A percentile compares a stretch with the other conserved stretches of the same genome.
These are phyloP conservation scores for Lepidocyrtoides sp. DNA, from an alignment of 2,888 invertebrate species.

Conservation along the genomic window DNA sequence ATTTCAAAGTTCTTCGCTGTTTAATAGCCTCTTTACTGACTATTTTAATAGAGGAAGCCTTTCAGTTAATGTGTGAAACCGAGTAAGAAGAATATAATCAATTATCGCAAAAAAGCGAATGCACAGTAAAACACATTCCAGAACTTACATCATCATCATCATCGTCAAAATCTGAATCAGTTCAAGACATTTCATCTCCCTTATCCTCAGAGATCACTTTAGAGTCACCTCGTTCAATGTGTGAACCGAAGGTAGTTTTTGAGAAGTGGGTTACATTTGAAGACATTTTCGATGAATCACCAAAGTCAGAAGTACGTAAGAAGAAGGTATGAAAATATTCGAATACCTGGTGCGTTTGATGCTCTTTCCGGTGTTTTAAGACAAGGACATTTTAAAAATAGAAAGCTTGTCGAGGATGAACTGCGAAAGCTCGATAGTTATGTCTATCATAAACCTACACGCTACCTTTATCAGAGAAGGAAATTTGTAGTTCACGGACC, in stretches of 20 bases:
- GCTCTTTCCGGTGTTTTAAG: neutral
- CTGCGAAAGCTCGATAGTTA: neutral
- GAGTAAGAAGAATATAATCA: neutral
- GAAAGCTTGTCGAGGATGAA: neutral
- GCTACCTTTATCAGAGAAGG: neutral
- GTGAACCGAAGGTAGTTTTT: neutral
- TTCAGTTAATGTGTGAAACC: neutral
- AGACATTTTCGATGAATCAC: neutral
- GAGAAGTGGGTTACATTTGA: neutral
- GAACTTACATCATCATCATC: neutral
- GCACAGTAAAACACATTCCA: too few species aligned
- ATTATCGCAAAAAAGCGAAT: too few species aligned
- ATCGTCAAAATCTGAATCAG: too few species aligned
- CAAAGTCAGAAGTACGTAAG: neutral
- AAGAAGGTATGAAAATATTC: constrained; percentile 8
- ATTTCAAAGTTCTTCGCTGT: neutral
- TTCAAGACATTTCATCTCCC: too few species aligned
- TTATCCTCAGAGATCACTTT: too few species aligned
- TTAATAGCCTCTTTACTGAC: neutral
- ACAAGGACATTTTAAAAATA: constrained; percentile 10
- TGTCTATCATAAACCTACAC: neutral
- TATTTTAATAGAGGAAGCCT: neutral
- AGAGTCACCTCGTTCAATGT: too few species aligned
- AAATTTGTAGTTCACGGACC: neutral
- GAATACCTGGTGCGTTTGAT: neutral